A percentile compares a stretch with the other conserved stretches of the same genome.
phyloP scores from a whole-genome alignment of 2,888 invertebrate genomes.

The Podabrus alpinus region DNA sequence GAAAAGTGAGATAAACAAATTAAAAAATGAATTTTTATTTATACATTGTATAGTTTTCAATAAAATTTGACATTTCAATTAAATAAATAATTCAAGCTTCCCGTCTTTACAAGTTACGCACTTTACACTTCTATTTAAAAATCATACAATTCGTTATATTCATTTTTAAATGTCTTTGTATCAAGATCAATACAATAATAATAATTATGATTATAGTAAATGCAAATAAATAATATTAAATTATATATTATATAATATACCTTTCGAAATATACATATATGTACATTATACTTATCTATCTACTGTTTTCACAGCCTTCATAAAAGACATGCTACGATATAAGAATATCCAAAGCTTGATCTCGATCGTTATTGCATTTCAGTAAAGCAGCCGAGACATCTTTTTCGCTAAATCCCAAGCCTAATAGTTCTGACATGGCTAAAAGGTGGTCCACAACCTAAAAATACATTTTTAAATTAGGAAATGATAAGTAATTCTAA shows the following conservation, averaged over 20 bases:
- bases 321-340: constrained; percentile 64
- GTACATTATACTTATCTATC: not conserved
- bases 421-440: constrained; percentile 75
- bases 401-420: constrained; percentile 81
- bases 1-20: not conserved
- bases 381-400: constrained; percentile 74
- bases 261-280: not conserved
- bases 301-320: constrained; percentile 20
- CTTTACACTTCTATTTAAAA: not conserved
- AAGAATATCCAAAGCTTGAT: constrained; percentile 82
- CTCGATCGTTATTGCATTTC: constrained; percentile 79
- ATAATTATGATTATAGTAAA: constrained; percentile 9
- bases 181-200: not conserved
- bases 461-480: constrained; percentile 16
- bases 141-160: not conserved
- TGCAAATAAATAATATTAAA: constrained; percentile 24
- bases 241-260: constrained; percentile 19
- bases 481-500: no score
- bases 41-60: not conserved
- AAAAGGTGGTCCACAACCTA: constrained; percentile 84
- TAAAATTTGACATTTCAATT: not conserved
- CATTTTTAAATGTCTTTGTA: not conserved
- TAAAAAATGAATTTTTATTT: not conserved
- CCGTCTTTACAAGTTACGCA: not conserved
- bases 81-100: not conserved